Conservation (phyloP, 2,888 invertebrate genomes). For the Drosophila engyochracea region DNA sequence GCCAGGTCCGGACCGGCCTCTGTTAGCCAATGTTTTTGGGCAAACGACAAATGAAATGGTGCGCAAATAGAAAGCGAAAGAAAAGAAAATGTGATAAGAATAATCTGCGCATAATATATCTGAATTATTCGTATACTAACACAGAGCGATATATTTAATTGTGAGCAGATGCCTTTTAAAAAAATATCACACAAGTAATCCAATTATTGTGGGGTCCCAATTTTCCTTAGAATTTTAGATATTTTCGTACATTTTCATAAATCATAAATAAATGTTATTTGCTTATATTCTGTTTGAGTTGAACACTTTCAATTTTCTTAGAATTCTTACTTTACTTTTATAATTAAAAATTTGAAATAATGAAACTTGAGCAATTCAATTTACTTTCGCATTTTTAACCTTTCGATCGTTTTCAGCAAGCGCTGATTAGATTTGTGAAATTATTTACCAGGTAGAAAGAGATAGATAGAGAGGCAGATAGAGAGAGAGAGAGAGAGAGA, state of each 20-base stretch:
- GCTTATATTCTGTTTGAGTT: not conserved
- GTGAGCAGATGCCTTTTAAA: not conserved
- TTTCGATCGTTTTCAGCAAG: conserved; percentile 17
- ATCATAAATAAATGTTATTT: not conserved
- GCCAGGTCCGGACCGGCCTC: not conserved
- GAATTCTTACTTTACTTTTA: not conserved
- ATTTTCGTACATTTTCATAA: not conserved
- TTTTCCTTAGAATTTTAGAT: not conserved
- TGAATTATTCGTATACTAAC: conserved; percentile 11
- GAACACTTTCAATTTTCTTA: not conserved
- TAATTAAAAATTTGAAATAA: not conserved
- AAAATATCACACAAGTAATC: not conserved
- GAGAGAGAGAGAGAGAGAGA: not conserved
- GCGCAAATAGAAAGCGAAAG: conserved; percentile 6
- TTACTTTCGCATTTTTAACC: not conserved
- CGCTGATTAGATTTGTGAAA: conserved; percentile 21
- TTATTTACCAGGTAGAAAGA: conserved; percentile 7
- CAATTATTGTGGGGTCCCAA: not conserved
- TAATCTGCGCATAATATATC: conserved; percentile 3
- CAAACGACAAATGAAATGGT: conserved; percentile 35
- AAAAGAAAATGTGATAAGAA: conserved; percentile 24
- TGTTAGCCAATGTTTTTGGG: conserved; percentile 45
- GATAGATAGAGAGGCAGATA: not conserved
- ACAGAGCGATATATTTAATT: conserved; percentile 25
- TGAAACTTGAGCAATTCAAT: conserved; percentile 4